Conservation (phyloP, 2,888 invertebrate genomes). For the Proisotoma minuta region DNA sequence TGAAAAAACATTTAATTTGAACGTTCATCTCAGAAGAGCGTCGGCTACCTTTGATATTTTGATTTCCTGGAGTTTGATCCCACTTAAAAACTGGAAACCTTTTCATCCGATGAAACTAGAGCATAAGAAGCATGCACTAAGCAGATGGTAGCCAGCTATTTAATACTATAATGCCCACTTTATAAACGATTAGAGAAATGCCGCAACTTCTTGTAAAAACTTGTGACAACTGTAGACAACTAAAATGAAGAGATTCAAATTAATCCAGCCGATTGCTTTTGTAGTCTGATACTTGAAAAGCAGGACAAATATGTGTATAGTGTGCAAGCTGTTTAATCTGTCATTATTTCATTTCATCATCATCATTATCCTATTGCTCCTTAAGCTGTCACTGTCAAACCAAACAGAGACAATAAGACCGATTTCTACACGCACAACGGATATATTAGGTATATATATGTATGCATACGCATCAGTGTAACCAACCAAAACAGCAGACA, state of each 20-base stretch:
- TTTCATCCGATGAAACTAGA: neutral
- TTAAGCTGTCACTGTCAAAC: neutral
- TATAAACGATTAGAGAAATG: constrained; percentile 2
- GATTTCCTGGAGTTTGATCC: neutral
- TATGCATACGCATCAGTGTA: no score
- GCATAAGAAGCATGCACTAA: neutral
- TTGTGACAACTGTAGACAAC: neutral
- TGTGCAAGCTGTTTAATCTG: neutral
- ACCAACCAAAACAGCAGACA: neutral
- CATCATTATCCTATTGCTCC: neutral
- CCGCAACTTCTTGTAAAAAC: neutral
- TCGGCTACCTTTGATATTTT: neutral
- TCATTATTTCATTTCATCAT: constrained; percentile 4
- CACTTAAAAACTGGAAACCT: neutral
- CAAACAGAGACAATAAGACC: neutral
- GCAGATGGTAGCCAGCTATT: neutral
- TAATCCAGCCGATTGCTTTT: neutral
- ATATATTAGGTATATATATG: no score
- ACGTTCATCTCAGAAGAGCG: no score
- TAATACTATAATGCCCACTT: neutral
- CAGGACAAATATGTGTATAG: neutral
- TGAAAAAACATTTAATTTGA: no score
- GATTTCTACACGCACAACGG: neutral
- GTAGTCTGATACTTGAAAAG: neutral
- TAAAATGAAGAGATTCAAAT: no score